Conservation (phyloP, 2,888 invertebrate genomes). For the Malthinus seriepunctatus region DNA sequence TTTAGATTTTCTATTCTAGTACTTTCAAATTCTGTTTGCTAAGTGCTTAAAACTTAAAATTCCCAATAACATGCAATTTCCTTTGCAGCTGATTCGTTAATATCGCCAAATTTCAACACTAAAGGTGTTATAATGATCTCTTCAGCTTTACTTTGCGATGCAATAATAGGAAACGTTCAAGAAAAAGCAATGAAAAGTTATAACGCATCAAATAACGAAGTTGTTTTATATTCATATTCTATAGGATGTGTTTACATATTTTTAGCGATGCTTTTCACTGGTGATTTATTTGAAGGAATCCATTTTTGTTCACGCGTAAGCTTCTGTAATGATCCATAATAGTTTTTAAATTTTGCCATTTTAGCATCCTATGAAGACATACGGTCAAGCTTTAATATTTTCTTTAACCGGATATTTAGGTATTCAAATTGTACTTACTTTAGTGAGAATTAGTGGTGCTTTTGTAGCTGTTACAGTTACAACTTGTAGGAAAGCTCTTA, state of each 20-base stretch:
- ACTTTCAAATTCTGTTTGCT: too few species aligned
- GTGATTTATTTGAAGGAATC: constrained; percentile 75
- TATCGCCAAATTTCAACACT: constrained; percentile 73
- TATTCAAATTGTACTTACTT: constrained; percentile 87
- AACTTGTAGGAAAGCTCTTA: constrained; percentile 87
- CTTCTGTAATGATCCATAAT: constrained; percentile 13
- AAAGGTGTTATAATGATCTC: constrained; percentile 77
- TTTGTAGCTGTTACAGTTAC: constrained; percentile 93
- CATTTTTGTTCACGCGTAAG: constrained; percentile 76
- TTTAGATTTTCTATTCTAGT: too few species aligned
- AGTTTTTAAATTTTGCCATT: constrained; percentile 40
- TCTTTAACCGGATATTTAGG: constrained; percentile 91
- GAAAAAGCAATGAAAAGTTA: constrained; percentile 91
- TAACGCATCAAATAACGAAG: constrained; percentile 85
- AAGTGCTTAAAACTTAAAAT: too few species aligned
- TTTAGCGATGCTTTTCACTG: constrained; percentile 70
- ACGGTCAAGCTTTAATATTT: constrained; percentile 83
- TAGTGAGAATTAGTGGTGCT: constrained; percentile 89
- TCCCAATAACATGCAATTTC: not conserved
- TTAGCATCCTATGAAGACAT: constrained; percentile 74
- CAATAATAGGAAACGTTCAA: constrained; percentile 95
- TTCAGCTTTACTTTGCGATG: constrained; percentile 89
- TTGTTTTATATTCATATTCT: constrained; percentile 90
- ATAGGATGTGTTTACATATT: constrained; percentile 85
- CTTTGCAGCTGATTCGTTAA: constrained; percentile 70